Conservation (phyloP, 2,888 invertebrate species). For the Zaprionus lineosus region DNA sequence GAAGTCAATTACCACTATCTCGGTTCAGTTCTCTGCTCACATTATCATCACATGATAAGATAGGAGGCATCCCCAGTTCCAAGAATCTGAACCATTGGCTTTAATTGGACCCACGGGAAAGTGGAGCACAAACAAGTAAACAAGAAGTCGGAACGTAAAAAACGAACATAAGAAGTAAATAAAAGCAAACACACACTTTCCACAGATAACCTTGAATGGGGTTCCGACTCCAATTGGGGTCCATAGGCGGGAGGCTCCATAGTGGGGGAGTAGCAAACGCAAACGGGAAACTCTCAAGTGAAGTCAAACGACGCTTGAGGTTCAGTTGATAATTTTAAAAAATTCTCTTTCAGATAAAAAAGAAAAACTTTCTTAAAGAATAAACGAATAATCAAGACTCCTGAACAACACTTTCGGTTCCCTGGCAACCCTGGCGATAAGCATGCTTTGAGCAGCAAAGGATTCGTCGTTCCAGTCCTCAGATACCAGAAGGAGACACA, state of each 20-base stretch:
- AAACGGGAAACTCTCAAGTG: neutral
- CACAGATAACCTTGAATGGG: slow-evolving; percentile 14
- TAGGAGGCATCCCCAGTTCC: slow-evolving; percentile 2
- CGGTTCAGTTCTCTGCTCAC: neutral
- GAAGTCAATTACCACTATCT: neutral
- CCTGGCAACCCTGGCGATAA: slow-evolving; percentile 16
- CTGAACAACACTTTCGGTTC: too few species aligned
- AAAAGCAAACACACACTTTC: neutral
- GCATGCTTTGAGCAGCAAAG: slow-evolving; percentile 28
- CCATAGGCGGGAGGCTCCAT: neutral
- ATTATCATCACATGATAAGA: slow-evolving; percentile 3
- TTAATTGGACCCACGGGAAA: slow-evolving; percentile 7
- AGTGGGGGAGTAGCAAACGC: neutral
- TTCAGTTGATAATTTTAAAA: neutral
- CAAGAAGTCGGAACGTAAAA: neutral
- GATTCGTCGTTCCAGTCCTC: neutral
- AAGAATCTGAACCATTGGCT: neutral
- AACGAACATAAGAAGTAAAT: neutral
- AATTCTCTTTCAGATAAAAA: neutral
- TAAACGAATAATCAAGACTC: neutral
- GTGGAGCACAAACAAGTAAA: neutral
- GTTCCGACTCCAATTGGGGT: neutral
- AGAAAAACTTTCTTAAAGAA: neutral
- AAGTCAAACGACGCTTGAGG: neutral
- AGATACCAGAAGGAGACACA: slow-evolving; percentile 3